phyloP scores from a whole-genome alignment of 2,888 invertebrate species.

The Thereva unica region DNA sequence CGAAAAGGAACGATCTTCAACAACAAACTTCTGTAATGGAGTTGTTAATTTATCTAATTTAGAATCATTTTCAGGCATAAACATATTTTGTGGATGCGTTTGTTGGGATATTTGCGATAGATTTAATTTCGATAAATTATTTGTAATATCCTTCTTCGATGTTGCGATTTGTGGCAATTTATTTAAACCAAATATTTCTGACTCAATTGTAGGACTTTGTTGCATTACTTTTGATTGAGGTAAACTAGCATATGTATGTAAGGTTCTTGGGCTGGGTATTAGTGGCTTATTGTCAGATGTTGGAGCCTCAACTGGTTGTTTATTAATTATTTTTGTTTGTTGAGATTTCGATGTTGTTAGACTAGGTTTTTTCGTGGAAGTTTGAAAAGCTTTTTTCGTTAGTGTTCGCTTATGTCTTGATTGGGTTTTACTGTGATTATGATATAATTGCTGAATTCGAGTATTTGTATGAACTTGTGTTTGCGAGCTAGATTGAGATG shows the following conservation, averaged over 20 bases:
- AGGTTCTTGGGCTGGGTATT: slow-evolving; percentile 32
- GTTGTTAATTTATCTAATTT: slow-evolving; percentile 15
- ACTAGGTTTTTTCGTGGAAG: slow-evolving; percentile 43
- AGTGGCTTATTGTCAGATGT: slow-evolving; percentile 25
- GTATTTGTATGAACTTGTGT: slow-evolving; percentile 41
- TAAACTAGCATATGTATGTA: slow-evolving; percentile 42
- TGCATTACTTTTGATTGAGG: slow-evolving; percentile 34
- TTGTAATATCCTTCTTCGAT: slow-evolving; percentile 51
- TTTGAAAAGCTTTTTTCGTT: slow-evolving; percentile 40
- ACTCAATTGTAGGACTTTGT: background rate
- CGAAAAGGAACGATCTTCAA: slow-evolving; percentile 42
- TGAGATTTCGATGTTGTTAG: slow-evolving; percentile 21
- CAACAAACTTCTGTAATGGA: slow-evolving; percentile 45
- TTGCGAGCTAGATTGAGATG: slow-evolving; percentile 24
- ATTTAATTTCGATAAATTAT: slow-evolving; percentile 50
- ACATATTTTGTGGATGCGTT: slow-evolving; percentile 9
- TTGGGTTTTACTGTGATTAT: slow-evolving; percentile 47
- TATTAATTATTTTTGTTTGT: slow-evolving; percentile 14
- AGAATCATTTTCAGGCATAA: slow-evolving; percentile 19
- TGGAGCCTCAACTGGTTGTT: slow-evolving; percentile 32
- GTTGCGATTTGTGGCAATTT: slow-evolving; percentile 41
- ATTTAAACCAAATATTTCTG: slow-evolving; percentile 3
- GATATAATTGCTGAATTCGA: slow-evolving; percentile 49
- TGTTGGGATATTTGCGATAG: slow-evolving; percentile 41
- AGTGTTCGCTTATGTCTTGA: slow-evolving; percentile 42